Conservation (phyloP, 1,140 invertebrate genomes). For the Papilio polytes region DNA sequence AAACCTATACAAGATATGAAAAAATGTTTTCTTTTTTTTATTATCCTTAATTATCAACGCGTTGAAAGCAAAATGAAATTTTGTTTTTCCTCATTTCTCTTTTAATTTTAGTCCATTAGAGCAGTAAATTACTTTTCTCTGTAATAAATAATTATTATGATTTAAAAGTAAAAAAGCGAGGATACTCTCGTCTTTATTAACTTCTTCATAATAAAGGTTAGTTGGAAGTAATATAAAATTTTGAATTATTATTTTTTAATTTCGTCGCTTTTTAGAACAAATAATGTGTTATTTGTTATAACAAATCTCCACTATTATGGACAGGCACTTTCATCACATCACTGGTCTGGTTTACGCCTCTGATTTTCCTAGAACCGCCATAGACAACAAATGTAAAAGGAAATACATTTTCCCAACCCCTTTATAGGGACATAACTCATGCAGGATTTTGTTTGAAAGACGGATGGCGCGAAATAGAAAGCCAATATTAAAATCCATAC, state of each 20-base stretch:
- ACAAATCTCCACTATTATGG: too few relatives aligned
- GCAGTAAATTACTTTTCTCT: neutral
- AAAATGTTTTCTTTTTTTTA: neutral
- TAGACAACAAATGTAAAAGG: constrained; percentile 8
- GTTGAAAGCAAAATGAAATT: neutral
- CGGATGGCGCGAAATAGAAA: constrained; percentile 26
- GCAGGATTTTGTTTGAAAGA: constrained; percentile 24
- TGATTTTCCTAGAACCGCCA: neutral
- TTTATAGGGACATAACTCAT: constrained; percentile 9
- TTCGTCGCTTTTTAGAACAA: neutral
- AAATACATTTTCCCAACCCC: constrained; percentile 7
- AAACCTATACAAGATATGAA: neutral
- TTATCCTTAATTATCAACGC: neutral
- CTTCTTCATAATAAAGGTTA: neutral
- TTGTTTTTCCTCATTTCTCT: neutral
- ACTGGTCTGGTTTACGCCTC: neutral
- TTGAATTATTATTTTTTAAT: neutral
- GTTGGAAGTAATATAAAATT: neutral
- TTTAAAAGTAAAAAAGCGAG: neutral
- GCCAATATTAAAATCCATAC: constrained; percentile 21
- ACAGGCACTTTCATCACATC: neutral
- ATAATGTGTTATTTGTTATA: neutral
- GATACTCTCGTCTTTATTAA: neutral
- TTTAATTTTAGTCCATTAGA: neutral
- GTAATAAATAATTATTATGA: neutral